These are phyloP conservation scores for Caretta caretta DNA, from an alignment of 2,113 vertebrate species.

Conservation along the genomic window DNA sequence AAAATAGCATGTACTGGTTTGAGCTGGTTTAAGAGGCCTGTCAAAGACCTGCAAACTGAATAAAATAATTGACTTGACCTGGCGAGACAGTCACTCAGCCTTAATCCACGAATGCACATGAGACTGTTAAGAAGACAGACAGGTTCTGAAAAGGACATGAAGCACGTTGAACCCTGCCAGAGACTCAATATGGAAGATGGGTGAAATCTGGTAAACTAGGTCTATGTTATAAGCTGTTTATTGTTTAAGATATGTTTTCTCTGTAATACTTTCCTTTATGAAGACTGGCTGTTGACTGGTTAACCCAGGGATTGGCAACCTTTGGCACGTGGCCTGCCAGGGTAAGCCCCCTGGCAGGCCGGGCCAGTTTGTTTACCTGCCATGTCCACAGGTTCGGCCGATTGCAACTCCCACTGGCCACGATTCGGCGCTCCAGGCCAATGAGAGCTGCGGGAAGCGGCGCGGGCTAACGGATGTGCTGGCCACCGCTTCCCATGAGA, in stretches of 20 bases:
- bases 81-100: not conserved
- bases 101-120: not conserved
- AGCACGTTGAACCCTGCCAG: not conserved
- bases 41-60: not conserved
- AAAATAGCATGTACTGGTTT: not conserved
- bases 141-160: not conserved
- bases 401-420: too few species aligned
- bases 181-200: not conserved
- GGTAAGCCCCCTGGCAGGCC: too few species aligned
- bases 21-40: not conserved
- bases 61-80: not conserved
- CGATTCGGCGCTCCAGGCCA: too few species aligned
- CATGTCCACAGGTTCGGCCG: too few species aligned
- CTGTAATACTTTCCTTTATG: not conserved
- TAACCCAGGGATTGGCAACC: not conserved
- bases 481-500: not conserved
- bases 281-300: not conserved
- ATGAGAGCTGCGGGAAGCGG: too few species aligned
- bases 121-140: not conserved
- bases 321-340: too few species aligned
- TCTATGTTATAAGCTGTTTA: not conserved
- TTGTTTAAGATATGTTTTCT: not conserved
- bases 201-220: not conserved
- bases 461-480: too few species aligned
- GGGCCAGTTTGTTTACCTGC: too few species aligned